A percentile compares a stretch with the other conserved stretches of the same genome.
Evolutionary conservation across 1,140 invertebrate genomes (phyloP).

Genomic region (Diabrotica virgifera): DNA sequence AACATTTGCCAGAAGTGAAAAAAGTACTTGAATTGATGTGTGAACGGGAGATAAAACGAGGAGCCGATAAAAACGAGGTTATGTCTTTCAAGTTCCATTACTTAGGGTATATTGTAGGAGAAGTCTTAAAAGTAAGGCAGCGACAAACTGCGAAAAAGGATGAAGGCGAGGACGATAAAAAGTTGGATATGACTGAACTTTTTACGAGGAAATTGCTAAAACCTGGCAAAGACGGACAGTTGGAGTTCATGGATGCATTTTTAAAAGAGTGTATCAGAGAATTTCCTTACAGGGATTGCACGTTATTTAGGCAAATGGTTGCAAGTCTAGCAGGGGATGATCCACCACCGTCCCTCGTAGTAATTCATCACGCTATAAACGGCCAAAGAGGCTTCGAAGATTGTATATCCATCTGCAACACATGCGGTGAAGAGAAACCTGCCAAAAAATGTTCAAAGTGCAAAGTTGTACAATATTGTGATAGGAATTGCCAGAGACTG

Average conservation of each 20-base stretch:
- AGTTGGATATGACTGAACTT: conserved; percentile 66
- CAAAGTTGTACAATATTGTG: conserved; percentile 91
- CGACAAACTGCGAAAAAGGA: conserved; percentile 49
- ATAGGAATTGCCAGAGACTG: conserved; percentile 87
- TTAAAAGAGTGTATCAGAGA: conserved; percentile 80
- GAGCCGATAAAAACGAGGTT: conserved; percentile 85
- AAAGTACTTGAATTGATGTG: conserved; percentile 82
- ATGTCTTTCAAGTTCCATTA: conserved; percentile 92
- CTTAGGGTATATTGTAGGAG: conserved; percentile 70
- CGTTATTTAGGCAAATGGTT: conserved; percentile 81
- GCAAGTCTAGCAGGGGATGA: conserved; percentile 69
- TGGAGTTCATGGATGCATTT: conserved; percentile 79
- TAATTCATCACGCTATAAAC: conserved; percentile 84
- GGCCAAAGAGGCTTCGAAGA: conserved; percentile 79
- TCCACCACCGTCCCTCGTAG: conserved; percentile 63
- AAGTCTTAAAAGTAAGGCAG: conserved; percentile 55
- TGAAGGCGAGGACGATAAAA: conserved; percentile 59
- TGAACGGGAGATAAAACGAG: conserved; percentile 82
- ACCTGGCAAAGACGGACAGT: conserved; percentile 68
- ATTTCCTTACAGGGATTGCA: conserved; percentile 84
- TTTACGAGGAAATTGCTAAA: conserved; percentile 75
- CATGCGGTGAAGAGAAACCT: conserved; percentile 86
- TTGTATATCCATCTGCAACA: conserved; percentile 71
- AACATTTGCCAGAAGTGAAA: conserved; percentile 72
- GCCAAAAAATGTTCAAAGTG: conserved; percentile 94